Percentiles rank a stretch among this genome's conserved stretches.
Evolutionary conservation across 2,797 vertebrate species (phyloP).

Genomic region (Pangasius krempfi): DNA sequence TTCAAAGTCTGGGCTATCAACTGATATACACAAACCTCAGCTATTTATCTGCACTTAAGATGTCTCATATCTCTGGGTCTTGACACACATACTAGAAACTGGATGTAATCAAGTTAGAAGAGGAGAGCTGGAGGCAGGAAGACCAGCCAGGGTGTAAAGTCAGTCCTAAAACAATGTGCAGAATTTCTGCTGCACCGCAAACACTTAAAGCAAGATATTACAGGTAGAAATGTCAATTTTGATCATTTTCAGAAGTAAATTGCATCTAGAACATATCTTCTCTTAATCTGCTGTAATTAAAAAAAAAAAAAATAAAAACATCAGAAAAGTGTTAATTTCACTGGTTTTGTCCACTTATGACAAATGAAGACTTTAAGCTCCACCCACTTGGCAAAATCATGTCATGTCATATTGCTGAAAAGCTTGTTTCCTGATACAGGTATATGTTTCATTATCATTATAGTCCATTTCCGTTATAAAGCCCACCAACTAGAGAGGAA

Average conservation of each 20-base stretch:
- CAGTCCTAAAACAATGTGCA: not conserved
- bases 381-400: not conserved
- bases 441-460: not conserved
- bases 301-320: not conserved
- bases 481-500: not conserved
- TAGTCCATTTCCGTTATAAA: not conserved
- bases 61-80: conserved; percentile 60
- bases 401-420: not conserved
- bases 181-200: not conserved
- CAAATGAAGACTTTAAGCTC: not conserved
- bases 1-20: conserved; percentile 47
- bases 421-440: not conserved
- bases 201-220: not conserved
- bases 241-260: not conserved
- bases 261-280: not conserved
- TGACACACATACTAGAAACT: conserved; percentile 55
- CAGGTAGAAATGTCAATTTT: not conserved
- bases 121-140: conserved; percentile 5
- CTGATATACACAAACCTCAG: conserved; percentile 49
- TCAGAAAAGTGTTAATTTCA: not conserved
- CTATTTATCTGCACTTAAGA: conserved; percentile 55
- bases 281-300: not conserved
- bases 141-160: not conserved
- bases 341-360: not conserved
- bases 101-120: conserved; percentile 44